Percentiles rank a stretch among this genome's conserved stretches.
Conservation (phyloP, 1,140 invertebrate species). For the Archegozetes longisetosus region DNA sequence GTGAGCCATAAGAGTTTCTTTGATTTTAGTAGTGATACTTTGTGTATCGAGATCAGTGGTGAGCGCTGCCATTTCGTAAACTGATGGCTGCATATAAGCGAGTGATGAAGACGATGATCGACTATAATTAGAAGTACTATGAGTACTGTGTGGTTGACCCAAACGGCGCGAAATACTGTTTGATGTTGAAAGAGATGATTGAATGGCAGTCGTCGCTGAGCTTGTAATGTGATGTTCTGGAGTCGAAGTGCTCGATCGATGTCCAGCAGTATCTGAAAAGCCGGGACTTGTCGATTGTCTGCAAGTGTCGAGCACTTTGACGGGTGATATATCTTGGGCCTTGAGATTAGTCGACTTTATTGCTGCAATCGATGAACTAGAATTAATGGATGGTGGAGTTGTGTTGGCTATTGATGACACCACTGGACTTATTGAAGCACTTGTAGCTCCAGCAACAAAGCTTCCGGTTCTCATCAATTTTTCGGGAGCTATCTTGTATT, state of each 20-base stretch:
- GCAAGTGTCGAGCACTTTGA: constrained; percentile 8
- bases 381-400: constrained; percentile 2
- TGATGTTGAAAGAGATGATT: constrained; percentile 9
- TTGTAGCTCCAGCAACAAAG: constrained; percentile 43
- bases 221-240: constrained; percentile 22
- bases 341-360: not conserved
- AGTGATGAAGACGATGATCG: constrained; percentile 1
- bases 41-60: constrained; percentile 93
- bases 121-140: not conserved
- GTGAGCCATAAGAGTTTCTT: constrained; percentile 85
- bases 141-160: constrained; percentile 50
- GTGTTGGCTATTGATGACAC: not conserved
- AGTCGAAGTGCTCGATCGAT: constrained; percentile 18
- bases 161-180: constrained; percentile 26
- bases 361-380: not conserved
- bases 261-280: constrained; percentile 17
- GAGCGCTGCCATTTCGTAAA: constrained; percentile 89
- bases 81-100: constrained; percentile 35
- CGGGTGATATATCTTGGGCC: constrained; percentile 14
- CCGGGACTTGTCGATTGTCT: constrained; percentile 13
- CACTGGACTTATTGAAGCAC: constrained; percentile 5
- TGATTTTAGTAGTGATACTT: constrained; percentile 88
- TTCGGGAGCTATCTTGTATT: constrained; percentile 93
- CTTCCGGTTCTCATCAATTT: constrained; percentile 85
- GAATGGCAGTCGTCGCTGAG: constrained; percentile 4